Evolutionary conservation across 30 jellyfish, hydroid and myxozoan genomes (phyloP).

Genomic region (Clytia hemisphaerica): DNA sequence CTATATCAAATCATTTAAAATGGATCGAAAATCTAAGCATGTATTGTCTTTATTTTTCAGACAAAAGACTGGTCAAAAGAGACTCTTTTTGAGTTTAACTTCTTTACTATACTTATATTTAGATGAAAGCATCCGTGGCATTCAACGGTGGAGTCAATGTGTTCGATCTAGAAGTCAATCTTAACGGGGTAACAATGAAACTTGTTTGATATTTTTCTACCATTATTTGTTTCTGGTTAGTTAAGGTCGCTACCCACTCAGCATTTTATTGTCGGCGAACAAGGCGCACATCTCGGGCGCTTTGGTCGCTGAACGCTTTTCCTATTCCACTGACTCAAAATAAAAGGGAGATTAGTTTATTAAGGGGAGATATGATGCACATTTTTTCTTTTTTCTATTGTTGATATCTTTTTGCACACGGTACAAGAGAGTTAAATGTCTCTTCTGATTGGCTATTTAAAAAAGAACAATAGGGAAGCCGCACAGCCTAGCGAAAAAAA

Average conservation of each 20-base stretch:
- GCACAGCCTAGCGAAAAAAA: no score
- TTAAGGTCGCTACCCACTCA: background rate
- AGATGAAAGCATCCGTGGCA: conserved; percentile 54
- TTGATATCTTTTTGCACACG: no score
- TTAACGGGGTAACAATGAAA: conserved; percentile 78
- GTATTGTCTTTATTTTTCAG: background rate
- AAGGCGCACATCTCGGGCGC: no score
- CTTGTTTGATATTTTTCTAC: conserved; percentile 1
- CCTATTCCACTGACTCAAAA: background rate
- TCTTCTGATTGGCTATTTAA: no score
- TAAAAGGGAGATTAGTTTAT: no score
- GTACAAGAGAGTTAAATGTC: no score
- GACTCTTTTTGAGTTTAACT: background rate
- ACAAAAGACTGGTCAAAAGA: background rate
- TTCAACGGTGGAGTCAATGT: conserved; percentile 80
- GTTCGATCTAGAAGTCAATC: conserved; percentile 42
- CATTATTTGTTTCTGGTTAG: background rate
- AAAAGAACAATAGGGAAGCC: no score
- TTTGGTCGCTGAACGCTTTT: no score
- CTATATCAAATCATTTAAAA: background rate
- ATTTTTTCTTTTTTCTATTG: no score
- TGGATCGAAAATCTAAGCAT: background rate
- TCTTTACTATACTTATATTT: background rate
- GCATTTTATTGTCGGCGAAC: no score
- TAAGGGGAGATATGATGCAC: background rate